Evolutionary conservation across 2,888 invertebrate genomes (phyloP).

Genomic region (Drosophila longiperda): DNA sequence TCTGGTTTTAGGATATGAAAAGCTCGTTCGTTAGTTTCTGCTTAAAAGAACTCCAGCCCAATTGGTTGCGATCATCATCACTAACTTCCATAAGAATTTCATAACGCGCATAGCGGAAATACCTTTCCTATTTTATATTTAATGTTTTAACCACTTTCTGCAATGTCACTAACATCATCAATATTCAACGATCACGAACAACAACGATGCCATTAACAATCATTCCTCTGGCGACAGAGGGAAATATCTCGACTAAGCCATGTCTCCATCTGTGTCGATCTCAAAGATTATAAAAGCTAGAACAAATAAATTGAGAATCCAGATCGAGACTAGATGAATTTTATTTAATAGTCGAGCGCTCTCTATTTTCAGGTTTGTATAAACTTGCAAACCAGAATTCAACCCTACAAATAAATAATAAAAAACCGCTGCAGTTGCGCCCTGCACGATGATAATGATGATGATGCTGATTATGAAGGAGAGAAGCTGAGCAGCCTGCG

Average conservation of each 20-base stretch:
- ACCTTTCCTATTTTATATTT: constrained; percentile 35
- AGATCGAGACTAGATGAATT: background rate
- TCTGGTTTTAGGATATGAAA: background rate
- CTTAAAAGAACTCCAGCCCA: background rate
- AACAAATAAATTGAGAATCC: background rate
- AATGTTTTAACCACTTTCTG: constrained; percentile 29
- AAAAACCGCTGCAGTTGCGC: constrained; percentile 64
- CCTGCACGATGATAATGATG: constrained; percentile 26
- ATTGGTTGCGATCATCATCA: background rate
- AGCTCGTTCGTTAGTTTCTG: background rate
- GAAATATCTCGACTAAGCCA: background rate
- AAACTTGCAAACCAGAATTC: constrained; percentile 25
- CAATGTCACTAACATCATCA: constrained; percentile 53
- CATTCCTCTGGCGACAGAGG: background rate
- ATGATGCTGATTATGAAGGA: constrained; percentile 25
- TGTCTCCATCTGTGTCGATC: background rate
- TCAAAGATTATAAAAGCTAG: background rate
- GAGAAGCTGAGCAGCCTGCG: constrained; percentile 31
- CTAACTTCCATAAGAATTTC: constrained; percentile 12
- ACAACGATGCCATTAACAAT: constrained; percentile 59
- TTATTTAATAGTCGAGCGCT: background rate
- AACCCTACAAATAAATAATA: constrained; percentile 58
- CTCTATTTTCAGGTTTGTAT: constrained; percentile 1
- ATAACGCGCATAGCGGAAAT: constrained; percentile 48
- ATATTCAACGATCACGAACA: constrained; percentile 24